Evolutionary conservation across 2,888 invertebrate species (phyloP), one percentile per base, ranked within the genome.

Genomic region (Heliconius charithonia): DNA sequence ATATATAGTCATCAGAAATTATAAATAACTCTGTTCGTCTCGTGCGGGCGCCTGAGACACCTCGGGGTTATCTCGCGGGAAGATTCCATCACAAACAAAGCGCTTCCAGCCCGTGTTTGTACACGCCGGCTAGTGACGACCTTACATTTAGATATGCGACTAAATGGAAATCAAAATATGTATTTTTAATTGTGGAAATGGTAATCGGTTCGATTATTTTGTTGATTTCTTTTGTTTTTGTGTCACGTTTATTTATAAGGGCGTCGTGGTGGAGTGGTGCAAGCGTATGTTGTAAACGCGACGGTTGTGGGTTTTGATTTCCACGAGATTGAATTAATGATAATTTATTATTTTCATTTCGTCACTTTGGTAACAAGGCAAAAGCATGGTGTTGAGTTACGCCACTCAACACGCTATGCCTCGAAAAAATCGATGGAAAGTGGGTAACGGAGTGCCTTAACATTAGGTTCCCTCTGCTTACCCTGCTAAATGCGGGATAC

Each of bases 41-140:
- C 92, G 92, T 90, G 93, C 90, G 82, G 80, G 87, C 88, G 87
- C 84, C 84, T 85, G 82, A 69, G 91, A 91, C 93, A 91, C 87
- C 22, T 19, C 83, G 83, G 85, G 92, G 93, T 92, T 94, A 93
- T 93, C 93, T 67, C 86, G 89, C 89, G 92, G 94, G 91, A 94
- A 93, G 93, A 93, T 94, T 94, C 94, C 94, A 94, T 88, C 79
- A 90, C 93, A 94, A 94, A 93, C 93, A 93, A 93, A 89, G 76
- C 79, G 80, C 27, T 81, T 83, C 75, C 19, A 51, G 22, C 7
- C 82, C 67, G 83, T 81, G 80, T 84, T 82, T 78, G 59, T 63
- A 25, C 25, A 59, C 29, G 32, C 73, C 73, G 67, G 73, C 41
- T 75, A 45, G 73, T 65, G 75, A 76, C 77, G 80, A 80, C 78